Evolutionary conservation across 2,888 invertebrate genomes (phyloP).

Genomic region (Arge pagana): DNA sequence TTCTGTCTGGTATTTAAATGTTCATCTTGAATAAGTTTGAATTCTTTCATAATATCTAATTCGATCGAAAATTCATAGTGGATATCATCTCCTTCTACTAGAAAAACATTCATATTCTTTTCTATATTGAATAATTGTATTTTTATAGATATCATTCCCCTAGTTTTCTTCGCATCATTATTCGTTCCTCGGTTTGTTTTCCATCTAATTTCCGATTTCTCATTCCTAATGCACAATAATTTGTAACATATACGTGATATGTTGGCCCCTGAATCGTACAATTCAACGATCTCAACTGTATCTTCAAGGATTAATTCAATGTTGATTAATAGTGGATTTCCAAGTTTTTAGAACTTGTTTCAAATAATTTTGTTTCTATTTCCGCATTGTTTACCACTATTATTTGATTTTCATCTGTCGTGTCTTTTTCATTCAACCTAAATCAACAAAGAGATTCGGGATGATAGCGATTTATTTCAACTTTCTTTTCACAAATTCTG

Average conservation of each 20-base stretch:
- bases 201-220: background rate
- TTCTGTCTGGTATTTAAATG: constrained; percentile 18
- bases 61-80: constrained; percentile 29
- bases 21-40: constrained; percentile 25
- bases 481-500: too few relatives aligned
- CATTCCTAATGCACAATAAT: constrained; percentile 26
- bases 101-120: constrained; percentile 28
- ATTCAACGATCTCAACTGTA: constrained; percentile 21
- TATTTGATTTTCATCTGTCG: too few relatives aligned
- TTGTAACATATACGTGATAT: constrained; percentile 31
- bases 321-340: constrained; percentile 29
- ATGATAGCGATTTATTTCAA: too few relatives aligned
- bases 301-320: constrained; percentile 25
- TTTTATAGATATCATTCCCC: constrained; percentile 26
- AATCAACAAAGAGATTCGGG: too few relatives aligned
- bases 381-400: too few relatives aligned
- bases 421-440: too few relatives aligned
- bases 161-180: constrained; percentile 29
- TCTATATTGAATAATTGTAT: constrained; percentile 26
- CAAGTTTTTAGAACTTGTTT: constrained; percentile 31
- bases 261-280: constrained; percentile 31
- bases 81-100: constrained; percentile 28
- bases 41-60: constrained; percentile 26
- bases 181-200: constrained; percentile 26
- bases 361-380: too few relatives aligned